Base-by-base conservation (phyloP, 2,888 invertebrate genomes). In the Pristionchus maxplancki region DNA sequence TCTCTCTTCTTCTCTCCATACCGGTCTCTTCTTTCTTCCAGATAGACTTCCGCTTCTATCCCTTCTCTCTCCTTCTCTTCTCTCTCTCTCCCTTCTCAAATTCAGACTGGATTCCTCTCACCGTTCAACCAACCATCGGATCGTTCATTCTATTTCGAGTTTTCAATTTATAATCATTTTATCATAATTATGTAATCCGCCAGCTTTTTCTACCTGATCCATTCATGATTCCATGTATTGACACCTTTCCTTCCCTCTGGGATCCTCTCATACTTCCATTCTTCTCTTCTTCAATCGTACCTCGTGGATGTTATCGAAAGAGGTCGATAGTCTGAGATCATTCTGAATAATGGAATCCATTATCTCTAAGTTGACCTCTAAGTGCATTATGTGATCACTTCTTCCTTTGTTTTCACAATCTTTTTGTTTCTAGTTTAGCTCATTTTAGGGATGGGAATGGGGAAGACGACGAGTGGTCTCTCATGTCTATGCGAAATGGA, bases 191-290 rank as follows among this genome's bases (percentile, higher is more conserved):
- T 8, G 13, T 8, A 50, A 11, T 50, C 1, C 15, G 1, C 58
- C 58, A 24, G 58, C n/a, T 48, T 28, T 20, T 83, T 20, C 58
- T 28, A 9, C n/a, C 83, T 34, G 48, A 28, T 83, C 50, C 34
- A 28, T 28, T 58, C 82, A n/a, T 24, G 17, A 28, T 48, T 24
- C 48, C 28, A 34, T 34, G 28, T 62, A 48, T 37, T 44, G 15
- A n/a, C 86, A 44, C 48, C 84, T 84, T 31, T 48, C 40, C 64
- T 44, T 31, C 86, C 64, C 53, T 48, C 64, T 86, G 74, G 74
- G 1, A 58, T 84, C 84, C 37, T 37, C 84, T 62, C 84, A 58
- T 62, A n/a, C 15, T 17, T n/a, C 84, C 48, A 37, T 84, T 84
- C 84, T 58, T n/a, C 17, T 31, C 9, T 34, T 67, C 34, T 11